These are phyloP conservation scores for Heterodera filipjevi DNA, from an alignment of 2,888 invertebrate species.

Conservation along the genomic window DNA sequence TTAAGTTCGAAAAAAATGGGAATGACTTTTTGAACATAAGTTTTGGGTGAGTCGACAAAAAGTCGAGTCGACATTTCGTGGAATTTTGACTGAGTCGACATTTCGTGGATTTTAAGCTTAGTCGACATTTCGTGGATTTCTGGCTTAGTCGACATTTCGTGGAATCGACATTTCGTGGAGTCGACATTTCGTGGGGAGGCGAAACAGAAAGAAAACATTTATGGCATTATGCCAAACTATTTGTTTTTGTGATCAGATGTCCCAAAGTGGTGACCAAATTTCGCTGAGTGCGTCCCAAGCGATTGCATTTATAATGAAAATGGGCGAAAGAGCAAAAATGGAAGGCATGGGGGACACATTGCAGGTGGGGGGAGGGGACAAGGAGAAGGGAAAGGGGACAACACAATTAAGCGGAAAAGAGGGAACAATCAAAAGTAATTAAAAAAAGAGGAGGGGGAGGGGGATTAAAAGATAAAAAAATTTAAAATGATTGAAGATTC, in stretches of 20 bases:
- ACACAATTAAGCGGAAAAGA: background rate
- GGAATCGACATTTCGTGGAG: too few relatives aligned
- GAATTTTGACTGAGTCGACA: too few relatives aligned
- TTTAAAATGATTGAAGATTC: background rate
- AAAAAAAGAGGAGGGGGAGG: background rate
- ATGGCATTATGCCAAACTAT: background rate
- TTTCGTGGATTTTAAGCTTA: too few relatives aligned
- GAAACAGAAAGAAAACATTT: too few relatives aligned
- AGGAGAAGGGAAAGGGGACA: background rate
- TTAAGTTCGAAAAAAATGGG: too few relatives aligned
- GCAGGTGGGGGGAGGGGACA: background rate
- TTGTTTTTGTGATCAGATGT: conserved; percentile 16
- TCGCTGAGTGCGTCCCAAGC: conserved; percentile 33
- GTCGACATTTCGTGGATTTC: too few relatives aligned
- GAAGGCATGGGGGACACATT: conserved; percentile 24
- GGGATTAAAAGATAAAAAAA: background rate
- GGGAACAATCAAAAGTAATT: background rate
- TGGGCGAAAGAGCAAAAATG: conserved; percentile 13
- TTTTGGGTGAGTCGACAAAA: too few relatives aligned
- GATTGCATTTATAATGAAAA: conserved; percentile 14
- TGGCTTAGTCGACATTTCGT: too few relatives aligned
- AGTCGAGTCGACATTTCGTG: too few relatives aligned
- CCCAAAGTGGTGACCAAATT: conserved; percentile 32
- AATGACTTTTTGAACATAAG: too few relatives aligned
- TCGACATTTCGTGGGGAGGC: too few relatives aligned